Percentiles rank a stretch among this genome's conserved stretches.
Conservation (phyloP, 2,888 invertebrate genomes). For the Pyrochroa serraticornis region DNA sequence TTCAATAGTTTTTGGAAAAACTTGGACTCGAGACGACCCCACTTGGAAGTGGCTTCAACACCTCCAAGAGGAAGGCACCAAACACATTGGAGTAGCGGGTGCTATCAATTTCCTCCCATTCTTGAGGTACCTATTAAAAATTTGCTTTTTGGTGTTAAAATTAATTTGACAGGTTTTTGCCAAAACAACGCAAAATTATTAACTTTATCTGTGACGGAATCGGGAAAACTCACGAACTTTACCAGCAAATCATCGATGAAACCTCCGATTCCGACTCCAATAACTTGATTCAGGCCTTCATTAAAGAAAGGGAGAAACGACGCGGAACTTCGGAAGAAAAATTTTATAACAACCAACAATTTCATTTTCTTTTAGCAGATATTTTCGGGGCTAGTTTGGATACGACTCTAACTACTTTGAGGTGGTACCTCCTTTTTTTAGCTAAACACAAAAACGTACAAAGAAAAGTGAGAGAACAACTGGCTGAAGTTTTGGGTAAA, state of each 20-base stretch:
- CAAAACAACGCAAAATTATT: constrained; percentile 69
- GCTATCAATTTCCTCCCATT: constrained; percentile 85
- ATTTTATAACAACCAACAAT: constrained; percentile 70
- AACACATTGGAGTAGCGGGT: constrained; percentile 82
- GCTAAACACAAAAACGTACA: constrained; percentile 70
- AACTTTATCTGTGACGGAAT: constrained; percentile 72
- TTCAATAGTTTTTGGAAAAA: constrained; percentile 77
- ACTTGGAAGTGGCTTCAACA: constrained; percentile 79
- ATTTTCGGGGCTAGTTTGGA: constrained; percentile 87
- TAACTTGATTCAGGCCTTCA: constrained; percentile 68
- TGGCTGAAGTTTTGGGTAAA: constrained; percentile 51
- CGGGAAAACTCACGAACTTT: constrained; percentile 73
- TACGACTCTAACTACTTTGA: constrained; percentile 77
- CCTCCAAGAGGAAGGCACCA: constrained; percentile 83
- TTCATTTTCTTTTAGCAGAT: constrained; percentile 78
- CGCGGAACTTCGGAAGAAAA: constrained; percentile 57
- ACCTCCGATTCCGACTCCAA: constrained; percentile 40
- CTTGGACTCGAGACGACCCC: constrained; percentile 70
- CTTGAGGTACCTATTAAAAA: constrained; percentile 63
- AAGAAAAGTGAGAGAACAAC: constrained; percentile 66
- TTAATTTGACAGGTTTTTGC: constrained; percentile 62
- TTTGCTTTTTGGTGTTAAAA: constrained; percentile 45
- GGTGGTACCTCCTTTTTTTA: constrained; percentile 83
- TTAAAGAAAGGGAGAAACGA: constrained; percentile 64
- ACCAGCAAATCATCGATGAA: constrained; percentile 69